A percentile compares a stretch with the other conserved stretches of the same genome.
These are phyloP conservation scores for Helostoma temminkii DNA, from an alignment of 2,797 vertebrate species.

Conservation along the genomic window DNA sequence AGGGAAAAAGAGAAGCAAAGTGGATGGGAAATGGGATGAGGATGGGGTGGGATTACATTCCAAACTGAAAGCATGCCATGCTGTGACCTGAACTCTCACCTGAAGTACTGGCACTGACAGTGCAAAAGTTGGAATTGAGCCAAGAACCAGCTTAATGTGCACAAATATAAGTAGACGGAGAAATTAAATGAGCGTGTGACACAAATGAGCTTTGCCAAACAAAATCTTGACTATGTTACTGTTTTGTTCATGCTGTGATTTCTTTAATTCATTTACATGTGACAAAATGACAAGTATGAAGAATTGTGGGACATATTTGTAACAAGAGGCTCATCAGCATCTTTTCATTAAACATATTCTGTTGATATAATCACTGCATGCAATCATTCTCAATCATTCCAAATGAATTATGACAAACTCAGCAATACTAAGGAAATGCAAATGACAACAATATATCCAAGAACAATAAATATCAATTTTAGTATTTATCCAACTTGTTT, in stretches of 20 bases:
- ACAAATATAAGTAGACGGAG: constrained; percentile 70
- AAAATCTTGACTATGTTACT: constrained; percentile 33
- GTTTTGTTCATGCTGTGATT: constrained; percentile 40
- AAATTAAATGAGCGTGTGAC: constrained; percentile 65
- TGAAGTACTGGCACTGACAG: constrained; percentile 87
- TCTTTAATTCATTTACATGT: constrained; percentile 9
- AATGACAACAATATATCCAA: not conserved
- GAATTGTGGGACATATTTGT: not conserved
- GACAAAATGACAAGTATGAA: constrained; percentile 17
- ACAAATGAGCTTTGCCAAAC: constrained; percentile 37
- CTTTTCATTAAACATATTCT: constrained; percentile 10
- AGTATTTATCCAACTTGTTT: constrained; percentile 4
- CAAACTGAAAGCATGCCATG: constrained; percentile 62
- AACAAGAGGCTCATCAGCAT: constrained; percentile 23
- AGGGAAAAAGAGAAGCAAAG: constrained; percentile 19
- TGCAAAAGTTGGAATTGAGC: constrained; percentile 89
- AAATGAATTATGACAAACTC: not conserved
- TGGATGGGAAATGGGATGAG: constrained; percentile 43
- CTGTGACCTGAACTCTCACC: constrained; percentile 75
- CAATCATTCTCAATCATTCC: not conserved
- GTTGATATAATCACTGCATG: constrained; percentile 3
- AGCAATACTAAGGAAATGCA: not conserved
- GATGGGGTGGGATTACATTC: constrained; percentile 20
- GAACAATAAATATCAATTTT: no score
- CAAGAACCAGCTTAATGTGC: constrained; percentile 82